These are phyloP conservation scores for Potamilus streckersoni DNA, from an alignment of 1,140 invertebrate genomes.

Conservation along the genomic window DNA sequence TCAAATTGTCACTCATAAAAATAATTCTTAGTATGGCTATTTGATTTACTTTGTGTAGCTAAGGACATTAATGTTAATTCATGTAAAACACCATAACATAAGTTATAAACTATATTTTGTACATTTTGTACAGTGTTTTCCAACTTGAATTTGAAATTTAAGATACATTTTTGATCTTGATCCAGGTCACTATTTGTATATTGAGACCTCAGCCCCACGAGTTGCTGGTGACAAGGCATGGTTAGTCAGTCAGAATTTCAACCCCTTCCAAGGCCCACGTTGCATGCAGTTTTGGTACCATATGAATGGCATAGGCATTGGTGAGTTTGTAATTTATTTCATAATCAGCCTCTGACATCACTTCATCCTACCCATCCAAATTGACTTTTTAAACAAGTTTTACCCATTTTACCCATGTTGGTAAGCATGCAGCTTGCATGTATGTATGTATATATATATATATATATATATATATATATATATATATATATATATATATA, in stretches of 20 bases:
- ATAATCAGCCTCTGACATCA: too few species aligned
- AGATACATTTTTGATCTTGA: background rate
- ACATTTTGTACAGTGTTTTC: too few species aligned
- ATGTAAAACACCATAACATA: too few species aligned
- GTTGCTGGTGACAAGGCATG: slow-evolving; percentile 48
- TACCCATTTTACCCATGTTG: too few species aligned
- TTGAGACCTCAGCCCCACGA: slow-evolving; percentile 49
- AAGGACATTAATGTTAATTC: background rate
- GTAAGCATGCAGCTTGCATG: too few species aligned
- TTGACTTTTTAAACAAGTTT: too few species aligned
- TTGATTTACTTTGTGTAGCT: background rate
- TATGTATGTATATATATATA: too few species aligned
- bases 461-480: too few species aligned
- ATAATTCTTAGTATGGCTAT: background rate
- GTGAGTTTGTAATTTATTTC: slow-evolving; percentile 3
- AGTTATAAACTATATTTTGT: too few species aligned
- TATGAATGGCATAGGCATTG: slow-evolving; percentile 52
- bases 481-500: too few species aligned
- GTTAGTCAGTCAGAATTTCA: slow-evolving; percentile 44
- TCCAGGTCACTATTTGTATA: slow-evolving; percentile 53
- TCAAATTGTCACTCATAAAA: too few species aligned
- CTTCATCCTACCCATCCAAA: too few species aligned
- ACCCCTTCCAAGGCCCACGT: slow-evolving; percentile 12
- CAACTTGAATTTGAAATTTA: background rate
- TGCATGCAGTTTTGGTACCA: slow-evolving; percentile 58